Evolutionary conservation across 2,797 vertebrate species (phyloP).

Genomic region (Takifugu ocellatus): DNA sequence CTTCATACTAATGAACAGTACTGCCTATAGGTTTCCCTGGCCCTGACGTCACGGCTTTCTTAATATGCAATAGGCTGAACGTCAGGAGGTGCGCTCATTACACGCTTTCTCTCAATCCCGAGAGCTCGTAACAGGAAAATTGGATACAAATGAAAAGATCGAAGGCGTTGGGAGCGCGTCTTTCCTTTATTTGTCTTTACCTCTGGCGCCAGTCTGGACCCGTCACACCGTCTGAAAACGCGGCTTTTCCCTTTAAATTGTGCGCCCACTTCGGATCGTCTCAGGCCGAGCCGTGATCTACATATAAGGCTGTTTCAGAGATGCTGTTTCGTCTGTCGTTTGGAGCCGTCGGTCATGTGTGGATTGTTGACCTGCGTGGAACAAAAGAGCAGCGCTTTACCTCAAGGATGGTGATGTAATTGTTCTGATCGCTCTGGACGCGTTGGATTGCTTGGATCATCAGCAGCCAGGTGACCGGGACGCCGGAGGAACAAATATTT

Average conservation of each 20-base stretch:
- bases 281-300: neutral
- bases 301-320: neutral
- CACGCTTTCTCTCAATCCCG: constrained; percentile 34
- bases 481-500: constrained; percentile 1
- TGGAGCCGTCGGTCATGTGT: constrained; percentile 13
- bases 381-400: constrained; percentile 12
- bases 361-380: constrained; percentile 53
- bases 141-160: constrained; percentile 30
- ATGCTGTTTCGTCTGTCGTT: neutral
- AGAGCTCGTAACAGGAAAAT: constrained; percentile 29
- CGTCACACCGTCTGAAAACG: neutral
- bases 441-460: constrained; percentile 49
- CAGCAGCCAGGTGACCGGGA: constrained; percentile 8
- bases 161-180: constrained; percentile 13
- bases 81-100: constrained; percentile 78
- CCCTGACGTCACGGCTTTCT: constrained; percentile 76
- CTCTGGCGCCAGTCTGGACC: constrained; percentile 35
- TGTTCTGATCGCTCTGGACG: constrained; percentile 41
- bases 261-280: neutral
- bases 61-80: constrained; percentile 75
- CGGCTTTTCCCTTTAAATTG: neutral
- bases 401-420: constrained; percentile 41
- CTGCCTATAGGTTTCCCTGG: constrained; percentile 71
- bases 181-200: constrained; percentile 9
- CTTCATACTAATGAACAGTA: neutral